Percentiles rank a stretch among this genome's conserved stretches.
Conservation (phyloP, 2,797 vertebrate species). For the Onychomys leucogaster region DNA sequence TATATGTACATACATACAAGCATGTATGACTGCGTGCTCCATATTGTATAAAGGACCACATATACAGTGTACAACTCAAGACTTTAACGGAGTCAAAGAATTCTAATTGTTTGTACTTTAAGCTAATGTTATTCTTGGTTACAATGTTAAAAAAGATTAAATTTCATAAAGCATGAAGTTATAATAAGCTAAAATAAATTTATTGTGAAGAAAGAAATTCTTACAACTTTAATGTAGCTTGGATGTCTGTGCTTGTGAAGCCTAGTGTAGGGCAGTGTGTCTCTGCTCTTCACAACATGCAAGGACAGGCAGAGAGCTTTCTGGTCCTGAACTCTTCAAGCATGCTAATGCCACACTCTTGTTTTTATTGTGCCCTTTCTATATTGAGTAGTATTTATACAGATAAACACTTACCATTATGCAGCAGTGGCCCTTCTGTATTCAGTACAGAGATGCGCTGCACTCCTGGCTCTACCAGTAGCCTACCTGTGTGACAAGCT, state of each 20-base stretch:
- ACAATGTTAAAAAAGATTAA: background rate
- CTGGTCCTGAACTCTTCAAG: too few species aligned
- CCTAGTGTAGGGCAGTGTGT: accelerated
- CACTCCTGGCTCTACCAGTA: background rate
- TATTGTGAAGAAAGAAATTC: background rate
- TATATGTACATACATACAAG: background rate
- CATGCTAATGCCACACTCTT: background rate
- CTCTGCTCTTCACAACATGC: background rate
- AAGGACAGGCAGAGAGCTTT: too few species aligned
- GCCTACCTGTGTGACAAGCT: too few species aligned
- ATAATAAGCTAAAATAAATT: background rate
- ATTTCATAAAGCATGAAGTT: background rate
- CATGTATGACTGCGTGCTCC: too few species aligned
- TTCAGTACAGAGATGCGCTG: too few species aligned
- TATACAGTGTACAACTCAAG: background rate
- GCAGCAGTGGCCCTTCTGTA: background rate
- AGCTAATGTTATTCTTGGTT: background rate
- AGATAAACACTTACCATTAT: background rate
- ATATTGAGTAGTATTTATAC: background rate
- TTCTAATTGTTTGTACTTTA: background rate
- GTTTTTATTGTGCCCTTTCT: background rate
- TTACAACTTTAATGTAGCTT: background rate
- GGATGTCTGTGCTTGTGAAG: background rate
- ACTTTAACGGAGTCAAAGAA: background rate
- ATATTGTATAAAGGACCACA: background rate